A percentile compares a stretch with the other conserved stretches of the same genome.
These are phyloP conservation scores for Uromys caudimaculatus DNA, from an alignment of 2,797 vertebrate genomes.

Conservation along the genomic window DNA sequence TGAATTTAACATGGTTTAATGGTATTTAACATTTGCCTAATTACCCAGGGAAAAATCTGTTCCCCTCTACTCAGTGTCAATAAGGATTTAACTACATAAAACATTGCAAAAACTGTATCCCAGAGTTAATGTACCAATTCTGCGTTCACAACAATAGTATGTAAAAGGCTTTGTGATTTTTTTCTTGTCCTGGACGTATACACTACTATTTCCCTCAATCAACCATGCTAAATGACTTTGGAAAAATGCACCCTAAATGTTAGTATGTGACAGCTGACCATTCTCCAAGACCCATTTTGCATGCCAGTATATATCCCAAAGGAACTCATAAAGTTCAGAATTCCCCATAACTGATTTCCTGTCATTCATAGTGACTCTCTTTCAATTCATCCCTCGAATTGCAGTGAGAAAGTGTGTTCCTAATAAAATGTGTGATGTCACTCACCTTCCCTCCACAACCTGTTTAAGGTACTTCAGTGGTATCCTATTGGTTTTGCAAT, in stretches of 20 bases:
- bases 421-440: background rate
- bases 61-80: background rate
- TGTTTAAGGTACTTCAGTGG: background rate
- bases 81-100: conserved; percentile 4
- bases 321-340: background rate
- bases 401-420: background rate
- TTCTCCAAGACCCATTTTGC: background rate
- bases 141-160: background rate
- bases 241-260: background rate
- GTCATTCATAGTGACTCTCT: background rate
- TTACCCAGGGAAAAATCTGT: background rate
- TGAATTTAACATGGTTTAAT: background rate
- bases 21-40: background rate
- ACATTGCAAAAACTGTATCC: background rate
- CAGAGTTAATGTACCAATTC: background rate
- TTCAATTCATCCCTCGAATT: background rate
- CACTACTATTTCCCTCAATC: conserved; percentile 20
- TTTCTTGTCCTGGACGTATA: background rate
- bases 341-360: background rate
- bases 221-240: background rate
- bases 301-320: background rate
- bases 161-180: background rate
- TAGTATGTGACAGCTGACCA: background rate
- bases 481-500: conserved; percentile 22
- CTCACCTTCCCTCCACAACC: background rate